Conservation (phyloP, 2,113 vertebrate species). For the Ceyx cyanopectus region DNA sequence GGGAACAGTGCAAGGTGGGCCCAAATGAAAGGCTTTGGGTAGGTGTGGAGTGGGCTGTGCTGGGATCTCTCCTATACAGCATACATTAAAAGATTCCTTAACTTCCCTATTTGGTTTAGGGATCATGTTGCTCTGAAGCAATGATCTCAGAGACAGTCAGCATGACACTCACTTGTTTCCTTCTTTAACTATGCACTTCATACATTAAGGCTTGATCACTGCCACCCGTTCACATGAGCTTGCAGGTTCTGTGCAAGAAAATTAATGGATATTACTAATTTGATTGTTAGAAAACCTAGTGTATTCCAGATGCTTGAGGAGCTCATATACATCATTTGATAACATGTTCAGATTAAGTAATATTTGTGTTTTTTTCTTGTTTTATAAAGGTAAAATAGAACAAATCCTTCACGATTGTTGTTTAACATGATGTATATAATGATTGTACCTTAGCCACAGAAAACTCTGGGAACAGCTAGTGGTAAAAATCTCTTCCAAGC, state of each 20-base stretch:
- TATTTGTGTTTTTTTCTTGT: background rate
- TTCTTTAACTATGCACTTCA: background rate
- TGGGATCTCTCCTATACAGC: background rate
- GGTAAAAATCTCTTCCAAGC: background rate
- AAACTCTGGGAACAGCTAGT: background rate
- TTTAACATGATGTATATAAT: background rate
- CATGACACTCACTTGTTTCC: background rate
- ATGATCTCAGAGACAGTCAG: background rate
- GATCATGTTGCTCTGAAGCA: background rate
- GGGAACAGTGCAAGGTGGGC: background rate
- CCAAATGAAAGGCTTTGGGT: background rate
- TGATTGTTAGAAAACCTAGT: background rate
- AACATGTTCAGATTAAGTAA: background rate
- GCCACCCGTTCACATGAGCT: background rate
- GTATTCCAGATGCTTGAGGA: background rate
- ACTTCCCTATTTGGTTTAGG: background rate
- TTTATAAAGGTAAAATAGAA: background rate
- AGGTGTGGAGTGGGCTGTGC: background rate
- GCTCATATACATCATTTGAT: accelerated
- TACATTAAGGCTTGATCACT: background rate
- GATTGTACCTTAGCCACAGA: background rate
- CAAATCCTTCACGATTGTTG: background rate
- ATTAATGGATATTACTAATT: background rate
- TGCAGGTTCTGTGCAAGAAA: background rate
- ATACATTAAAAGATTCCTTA: background rate